Conservation (phyloP, 2,888 invertebrate species). For the Malthinus flaveolus region DNA sequence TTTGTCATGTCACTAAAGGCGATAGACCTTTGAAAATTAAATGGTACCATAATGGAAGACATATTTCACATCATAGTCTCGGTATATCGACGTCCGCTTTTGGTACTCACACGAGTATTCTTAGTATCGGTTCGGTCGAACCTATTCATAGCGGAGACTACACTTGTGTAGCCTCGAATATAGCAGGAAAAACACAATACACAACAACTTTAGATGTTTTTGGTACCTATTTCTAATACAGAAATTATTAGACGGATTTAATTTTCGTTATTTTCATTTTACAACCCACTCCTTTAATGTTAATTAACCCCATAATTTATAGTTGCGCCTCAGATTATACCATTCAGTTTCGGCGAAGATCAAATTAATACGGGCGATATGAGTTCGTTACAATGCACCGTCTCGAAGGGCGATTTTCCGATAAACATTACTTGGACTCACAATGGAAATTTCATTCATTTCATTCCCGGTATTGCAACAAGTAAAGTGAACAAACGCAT, state of each 20-base stretch:
- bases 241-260: slow-evolving; percentile 15
- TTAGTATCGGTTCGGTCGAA: slow-evolving; percentile 58
- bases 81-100: slow-evolving; percentile 48
- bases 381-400: slow-evolving; percentile 74
- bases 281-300: slow-evolving; percentile 8
- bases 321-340: slow-evolving; percentile 73
- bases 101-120: slow-evolving; percentile 53
- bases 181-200: slow-evolving; percentile 54
- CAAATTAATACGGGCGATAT: slow-evolving; percentile 76
- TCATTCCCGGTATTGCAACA: slow-evolving; percentile 59
- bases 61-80: slow-evolving; percentile 48
- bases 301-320: slow-evolving; percentile 6
- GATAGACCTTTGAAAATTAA: slow-evolving; percentile 72
- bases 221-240: slow-evolving; percentile 52
- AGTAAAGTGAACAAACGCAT: slow-evolving; percentile 56
- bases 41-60: slow-evolving; percentile 71
- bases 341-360: slow-evolving; percentile 74
- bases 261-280: slow-evolving; percentile 21
- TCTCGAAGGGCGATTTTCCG: slow-evolving; percentile 74
- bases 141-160: slow-evolving; percentile 58
- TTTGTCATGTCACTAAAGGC: slow-evolving; percentile 73
- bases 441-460: slow-evolving; percentile 66
- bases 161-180: slow-evolving; percentile 63
- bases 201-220: slow-evolving; percentile 53
- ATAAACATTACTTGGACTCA: slow-evolving; percentile 71